Conservation (phyloP, 2,888 invertebrate genomes). For the Auanema sp. region DNA sequence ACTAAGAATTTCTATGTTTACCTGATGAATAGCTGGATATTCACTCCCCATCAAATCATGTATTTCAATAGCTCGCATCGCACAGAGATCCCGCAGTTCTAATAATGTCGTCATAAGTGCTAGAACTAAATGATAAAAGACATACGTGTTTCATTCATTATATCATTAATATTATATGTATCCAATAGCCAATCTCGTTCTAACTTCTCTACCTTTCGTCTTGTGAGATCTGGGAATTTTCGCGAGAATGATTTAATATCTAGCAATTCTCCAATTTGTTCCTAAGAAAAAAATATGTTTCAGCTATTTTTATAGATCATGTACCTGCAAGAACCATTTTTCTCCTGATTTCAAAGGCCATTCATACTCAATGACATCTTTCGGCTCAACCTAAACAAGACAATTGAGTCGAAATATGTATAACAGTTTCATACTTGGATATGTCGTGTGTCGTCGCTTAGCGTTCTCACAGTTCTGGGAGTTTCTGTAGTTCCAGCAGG, state of each 20-base stretch:
- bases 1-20: constrained; percentile 64
- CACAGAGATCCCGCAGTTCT: constrained; percentile 57
- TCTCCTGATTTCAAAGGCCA: constrained; percentile 61
- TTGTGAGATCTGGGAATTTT: constrained; percentile 70
- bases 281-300: constrained; percentile 71
- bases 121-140: constrained; percentile 6
- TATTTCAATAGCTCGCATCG: constrained; percentile 72
- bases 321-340: constrained; percentile 57
- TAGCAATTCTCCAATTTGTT: constrained; percentile 90
- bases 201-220: constrained; percentile 75
- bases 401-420: too few relatives aligned
- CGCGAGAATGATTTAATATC: constrained; percentile 94
- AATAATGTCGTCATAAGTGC: constrained; percentile 15
- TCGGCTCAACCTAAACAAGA: constrained; percentile 31
- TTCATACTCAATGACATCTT: constrained; percentile 61
- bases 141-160: constrained; percentile 44
- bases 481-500: too few relatives aligned
- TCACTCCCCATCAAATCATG: constrained; percentile 92
- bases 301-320: neutral
- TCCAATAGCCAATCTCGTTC: constrained; percentile 82
- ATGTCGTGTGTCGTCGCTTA: too few relatives aligned
- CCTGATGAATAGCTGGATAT: constrained; percentile 91
- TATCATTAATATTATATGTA: constrained; percentile 69
- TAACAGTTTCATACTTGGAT: too few relatives aligned
- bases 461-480: too few relatives aligned